Evolutionary conservation across 2,888 invertebrate genomes (phyloP), one percentile per base, ranked within the genome.

Genomic region (Tanypteryx hageni): DNA sequence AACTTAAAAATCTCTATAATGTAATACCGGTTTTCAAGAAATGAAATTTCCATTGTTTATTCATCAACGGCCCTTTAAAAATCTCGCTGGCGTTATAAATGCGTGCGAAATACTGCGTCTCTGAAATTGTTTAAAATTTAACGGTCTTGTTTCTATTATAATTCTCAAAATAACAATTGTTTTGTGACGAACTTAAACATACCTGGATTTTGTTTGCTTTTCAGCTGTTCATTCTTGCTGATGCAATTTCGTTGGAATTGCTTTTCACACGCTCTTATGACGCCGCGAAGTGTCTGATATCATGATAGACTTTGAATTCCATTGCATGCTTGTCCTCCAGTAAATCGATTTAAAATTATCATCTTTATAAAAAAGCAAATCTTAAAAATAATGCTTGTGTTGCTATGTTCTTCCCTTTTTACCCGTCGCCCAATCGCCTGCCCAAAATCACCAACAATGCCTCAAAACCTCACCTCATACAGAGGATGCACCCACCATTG

Each of bases 401-500:
- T 92, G 89, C 82, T 92, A 92, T 92, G 92, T 92, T 93, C 92
- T 93, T 92, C 92, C 92, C 59, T 76, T 27, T 76, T 13, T 18
- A 76, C 89, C 64, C 89, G 89, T 44, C 44, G 89, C 89, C 84
- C 57, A 82, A 31, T 44, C 82, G 82, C 82, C 82, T 82, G 31
- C 44, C 83, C 83, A 83, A 56, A 57, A 56, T 57, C 83, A 83
- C 83, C 85, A 82, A 56, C 86, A 92, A 92, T 93, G 64, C 89
- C 44, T 64, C 89, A 61, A 89, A 44, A 89, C 89, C 89, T 89
- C 89, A 94, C 94, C 94, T 94, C 94, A 94, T 94, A 94, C 94
- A 97, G 97, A 97, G 96, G 97, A 97, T 96, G 97, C 97, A 95
- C 97, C 98, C 95, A 98, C 98, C 95, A 96, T 97, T 96, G 99